Conservation (phyloP, 2,113 vertebrate genomes). For the Machaerirhynchus nigripectus region DNA sequence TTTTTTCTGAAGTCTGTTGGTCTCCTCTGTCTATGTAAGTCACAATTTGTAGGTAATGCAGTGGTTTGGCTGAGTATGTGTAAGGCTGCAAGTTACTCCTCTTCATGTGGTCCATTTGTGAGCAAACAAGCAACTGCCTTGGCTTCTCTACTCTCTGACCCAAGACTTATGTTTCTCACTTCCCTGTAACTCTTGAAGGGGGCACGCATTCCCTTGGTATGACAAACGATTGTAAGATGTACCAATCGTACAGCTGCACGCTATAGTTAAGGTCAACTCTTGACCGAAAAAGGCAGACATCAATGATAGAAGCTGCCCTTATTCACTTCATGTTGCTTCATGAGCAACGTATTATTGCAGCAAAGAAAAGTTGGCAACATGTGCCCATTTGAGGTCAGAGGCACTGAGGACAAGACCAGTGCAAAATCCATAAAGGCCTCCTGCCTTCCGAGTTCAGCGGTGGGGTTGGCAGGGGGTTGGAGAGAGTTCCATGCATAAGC, state of each 20-base stretch:
- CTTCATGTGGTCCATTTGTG: background rate
- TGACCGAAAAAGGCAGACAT: background rate
- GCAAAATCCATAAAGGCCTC: background rate
- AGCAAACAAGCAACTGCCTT: background rate
- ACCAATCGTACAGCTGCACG: background rate
- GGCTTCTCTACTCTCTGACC: background rate
- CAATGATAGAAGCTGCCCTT: background rate
- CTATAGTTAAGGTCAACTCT: background rate
- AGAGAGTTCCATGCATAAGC: background rate
- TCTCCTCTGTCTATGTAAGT: background rate
- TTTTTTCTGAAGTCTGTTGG: background rate
- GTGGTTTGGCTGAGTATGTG: background rate
- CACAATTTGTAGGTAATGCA: background rate
- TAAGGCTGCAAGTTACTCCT: background rate
- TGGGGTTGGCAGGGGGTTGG: background rate
- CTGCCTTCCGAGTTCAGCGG: background rate
- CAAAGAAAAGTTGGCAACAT: background rate
- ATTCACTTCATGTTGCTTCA: background rate
- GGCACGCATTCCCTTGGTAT: accelerated
- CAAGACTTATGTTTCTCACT: background rate
- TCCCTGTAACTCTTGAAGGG: background rate
- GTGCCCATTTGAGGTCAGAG: background rate
- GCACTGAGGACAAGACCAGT: background rate
- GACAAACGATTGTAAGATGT: background rate
- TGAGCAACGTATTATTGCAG: background rate